These are phyloP conservation scores for Vidua macroura DNA, from an alignment of 2,113 vertebrate genomes.

Conservation along the genomic window DNA sequence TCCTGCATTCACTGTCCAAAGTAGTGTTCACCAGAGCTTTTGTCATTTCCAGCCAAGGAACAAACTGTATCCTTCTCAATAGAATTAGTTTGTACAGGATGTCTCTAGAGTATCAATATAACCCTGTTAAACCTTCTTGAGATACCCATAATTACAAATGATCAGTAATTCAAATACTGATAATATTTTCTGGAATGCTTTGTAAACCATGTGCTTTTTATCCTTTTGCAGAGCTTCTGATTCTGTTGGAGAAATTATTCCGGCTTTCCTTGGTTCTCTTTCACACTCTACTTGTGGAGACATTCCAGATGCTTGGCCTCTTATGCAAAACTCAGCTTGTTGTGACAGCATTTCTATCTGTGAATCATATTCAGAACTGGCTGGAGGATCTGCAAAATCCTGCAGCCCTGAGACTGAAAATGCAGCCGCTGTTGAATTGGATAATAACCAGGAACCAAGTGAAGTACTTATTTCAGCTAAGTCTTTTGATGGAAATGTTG, in stretches of 20 bases:
- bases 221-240: constrained; percentile 63
- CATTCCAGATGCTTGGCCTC: constrained; percentile 76
- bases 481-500: constrained; percentile 15
- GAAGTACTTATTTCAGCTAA: not conserved
- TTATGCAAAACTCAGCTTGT: constrained; percentile 70
- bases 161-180: not conserved
- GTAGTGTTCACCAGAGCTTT: not conserved
- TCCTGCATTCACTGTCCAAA: not conserved
- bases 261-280: constrained; percentile 71
- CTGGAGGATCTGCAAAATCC: constrained; percentile 52
- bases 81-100: not conserved
- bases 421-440: not conserved
- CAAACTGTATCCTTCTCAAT: not conserved
- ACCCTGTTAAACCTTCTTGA: not conserved
- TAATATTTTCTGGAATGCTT: not conserved
- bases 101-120: not conserved
- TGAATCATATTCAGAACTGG: constrained; percentile 67
- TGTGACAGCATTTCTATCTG: constrained; percentile 66
- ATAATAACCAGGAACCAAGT: constrained; percentile 36
- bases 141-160: not conserved
- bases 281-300: constrained; percentile 68
- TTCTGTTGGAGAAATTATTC: constrained; percentile 70
- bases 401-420: constrained; percentile 55
- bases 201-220: not conserved
- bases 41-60: not conserved